phyloP scores from a whole-genome alignment of 2,888 invertebrate genomes.

The Asteroscopus sphinx region DNA sequence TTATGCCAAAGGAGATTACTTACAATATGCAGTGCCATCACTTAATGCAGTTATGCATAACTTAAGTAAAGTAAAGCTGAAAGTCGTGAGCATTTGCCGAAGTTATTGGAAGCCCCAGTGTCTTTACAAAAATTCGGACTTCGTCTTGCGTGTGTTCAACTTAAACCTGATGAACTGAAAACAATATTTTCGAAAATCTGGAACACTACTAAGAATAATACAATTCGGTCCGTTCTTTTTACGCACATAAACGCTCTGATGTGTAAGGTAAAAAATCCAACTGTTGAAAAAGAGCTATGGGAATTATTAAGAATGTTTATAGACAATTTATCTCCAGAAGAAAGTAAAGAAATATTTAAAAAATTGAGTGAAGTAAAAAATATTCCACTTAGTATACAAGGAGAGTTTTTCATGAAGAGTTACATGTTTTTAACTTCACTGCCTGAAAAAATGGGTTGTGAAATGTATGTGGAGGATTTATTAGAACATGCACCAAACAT shows the following conservation, averaged over 20 bases:
- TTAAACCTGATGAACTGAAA: conserved; percentile 63
- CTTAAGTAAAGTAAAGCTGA: conserved; percentile 62
- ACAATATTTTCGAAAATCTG: conserved; percentile 64
- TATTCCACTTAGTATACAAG: conserved; percentile 59
- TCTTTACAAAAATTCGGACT: conserved; percentile 74
- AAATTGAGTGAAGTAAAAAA: conserved; percentile 55
- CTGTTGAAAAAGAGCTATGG: conserved; percentile 62
- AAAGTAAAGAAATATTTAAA: conserved; percentile 66
- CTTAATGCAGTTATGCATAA: conserved; percentile 71
- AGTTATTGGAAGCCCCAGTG: conserved; percentile 68
- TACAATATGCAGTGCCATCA: conserved; percentile 75
- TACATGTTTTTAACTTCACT: conserved; percentile 63
- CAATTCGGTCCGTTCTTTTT: conserved; percentile 68
- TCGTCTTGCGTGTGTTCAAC: conserved; percentile 63
- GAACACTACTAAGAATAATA: conserved; percentile 66
- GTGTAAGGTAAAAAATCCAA: conserved; percentile 59
- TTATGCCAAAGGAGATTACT: conserved; percentile 79
- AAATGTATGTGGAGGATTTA: conserved; percentile 46
- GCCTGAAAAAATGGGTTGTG: conserved; percentile 55
- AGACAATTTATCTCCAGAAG: too few species aligned
- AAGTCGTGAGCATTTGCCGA: conserved; percentile 60
- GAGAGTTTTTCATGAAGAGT: conserved; percentile 65
- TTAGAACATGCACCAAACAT: conserved; percentile 46
- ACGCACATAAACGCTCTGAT: conserved; percentile 61
- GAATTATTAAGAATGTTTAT: conserved; percentile 66